Evolutionary conservation across 2,888 invertebrate species (phyloP).

Genomic region (Drosophila tanythrix): DNA sequence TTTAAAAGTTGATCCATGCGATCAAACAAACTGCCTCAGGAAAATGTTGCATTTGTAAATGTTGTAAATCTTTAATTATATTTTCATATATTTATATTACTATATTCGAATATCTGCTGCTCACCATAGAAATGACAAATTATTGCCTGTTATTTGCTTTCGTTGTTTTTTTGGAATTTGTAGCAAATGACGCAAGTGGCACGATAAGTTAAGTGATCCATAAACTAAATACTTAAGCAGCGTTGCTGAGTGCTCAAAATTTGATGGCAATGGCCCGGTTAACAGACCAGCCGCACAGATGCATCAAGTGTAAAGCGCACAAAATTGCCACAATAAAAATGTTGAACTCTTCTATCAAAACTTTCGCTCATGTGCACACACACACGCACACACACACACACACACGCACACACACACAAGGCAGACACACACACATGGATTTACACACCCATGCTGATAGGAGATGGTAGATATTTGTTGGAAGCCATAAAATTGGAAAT

Average conservation of each 20-base stretch:
- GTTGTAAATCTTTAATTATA: too few species aligned
- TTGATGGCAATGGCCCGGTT: slow-evolving; percentile 46
- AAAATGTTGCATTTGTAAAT: not conserved
- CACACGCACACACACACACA: slow-evolving; percentile 15
- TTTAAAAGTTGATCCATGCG: not conserved
- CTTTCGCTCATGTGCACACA: slow-evolving; percentile 49
- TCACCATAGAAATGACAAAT: not conserved
- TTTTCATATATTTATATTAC: too few species aligned
- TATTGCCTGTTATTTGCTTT: not conserved
- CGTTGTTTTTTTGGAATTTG: not conserved
- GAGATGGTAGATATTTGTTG: slow-evolving; percentile 46
- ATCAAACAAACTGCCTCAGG: not conserved
- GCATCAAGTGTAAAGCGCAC: slow-evolving; percentile 60
- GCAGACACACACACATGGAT: not conserved
- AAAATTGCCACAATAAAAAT: slow-evolving; percentile 56
- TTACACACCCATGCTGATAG: slow-evolving; percentile 23
- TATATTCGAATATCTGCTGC: not conserved
- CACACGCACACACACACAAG: not conserved
- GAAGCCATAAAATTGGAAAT: slow-evolving; percentile 61
- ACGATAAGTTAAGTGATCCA: slow-evolving; percentile 31
- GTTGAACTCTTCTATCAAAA: slow-evolving; percentile 42
- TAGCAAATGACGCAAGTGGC: slow-evolving; percentile 18
- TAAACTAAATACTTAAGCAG: slow-evolving; percentile 40
- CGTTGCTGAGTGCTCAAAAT: slow-evolving; percentile 39
- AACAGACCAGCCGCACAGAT: slow-evolving; percentile 45